Base-by-base conservation (phyloP, 2,888 invertebrate species). In the Hylaea fasciaria region DNA sequence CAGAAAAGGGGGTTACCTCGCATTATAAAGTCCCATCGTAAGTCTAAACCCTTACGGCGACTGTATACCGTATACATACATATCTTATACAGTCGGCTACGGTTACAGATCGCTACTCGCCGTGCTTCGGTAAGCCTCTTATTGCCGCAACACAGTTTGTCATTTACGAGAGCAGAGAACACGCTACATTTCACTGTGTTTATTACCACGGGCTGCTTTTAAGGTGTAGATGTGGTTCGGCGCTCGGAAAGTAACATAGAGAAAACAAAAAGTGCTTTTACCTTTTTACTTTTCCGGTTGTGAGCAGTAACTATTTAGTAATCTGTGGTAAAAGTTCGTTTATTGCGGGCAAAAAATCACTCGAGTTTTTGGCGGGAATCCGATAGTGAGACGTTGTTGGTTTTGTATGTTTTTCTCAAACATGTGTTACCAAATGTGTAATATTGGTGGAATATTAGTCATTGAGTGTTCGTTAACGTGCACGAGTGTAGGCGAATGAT, bases 111-210 rank as follows among this genome's bases (percentile, higher is more conserved):
- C 58, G 64, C 62, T 70, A 61, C 29, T 72, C 69, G 60, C 65
- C 73, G 73, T 74, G 71, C 74, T 76, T 68, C 60, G 57, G 66
- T 77, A 78, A 78, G 74, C 77, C 66, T 72, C 76, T 74, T 76
- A 78, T 70, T 72, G 71, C 74, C 67, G 64, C 70, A 67, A 72
- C 74, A 76, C 70, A 73, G 71, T 78, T 74, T 78, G 71, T 74
- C 70, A 74, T 77, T 76, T 74, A 65, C 65, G 66, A 65, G 66
- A 61, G 65, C 57, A 67, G 57, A 62, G 57, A 55, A 57, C 58
- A 59, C 56, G 53, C 56, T 62, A 63, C 61, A 65, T 67, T 68
- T 66, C 59, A 53, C 60, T 56, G 58, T 66, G 66, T 65, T 69
- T 68, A 71, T 69, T 71, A 53, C 66, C 58, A 47, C 16, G 54